Evolutionary conservation across 2,888 invertebrate species (phyloP).

Genomic region (Napeogenes inachia): DNA sequence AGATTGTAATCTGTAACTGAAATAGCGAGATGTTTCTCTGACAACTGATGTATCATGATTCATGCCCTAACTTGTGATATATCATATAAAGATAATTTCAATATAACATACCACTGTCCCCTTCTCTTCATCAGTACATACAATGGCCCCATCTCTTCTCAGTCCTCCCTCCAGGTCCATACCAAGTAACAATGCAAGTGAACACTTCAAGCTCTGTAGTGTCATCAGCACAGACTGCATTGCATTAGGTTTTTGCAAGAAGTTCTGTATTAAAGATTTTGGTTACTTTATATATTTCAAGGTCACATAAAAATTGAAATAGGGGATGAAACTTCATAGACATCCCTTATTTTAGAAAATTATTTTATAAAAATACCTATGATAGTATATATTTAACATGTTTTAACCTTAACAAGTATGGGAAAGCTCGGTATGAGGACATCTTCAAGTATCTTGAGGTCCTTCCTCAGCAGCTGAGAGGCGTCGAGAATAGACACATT

Average conservation of each 20-base stretch:
- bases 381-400: too few species aligned
- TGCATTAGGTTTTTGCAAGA: conserved; percentile 66
- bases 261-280: conserved; percentile 56
- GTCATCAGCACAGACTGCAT: conserved; percentile 70
- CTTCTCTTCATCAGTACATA: conserved; percentile 39
- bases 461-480: conserved; percentile 84
- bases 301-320: too few species aligned
- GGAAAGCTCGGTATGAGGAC: conserved; percentile 77
- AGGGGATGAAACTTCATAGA: too few species aligned
- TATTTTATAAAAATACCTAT: too few species aligned
- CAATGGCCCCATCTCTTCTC: conserved; percentile 79
- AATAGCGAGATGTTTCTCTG: too few species aligned
- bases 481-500: conserved; percentile 81
- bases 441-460: conserved; percentile 82
- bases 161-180: conserved; percentile 74
- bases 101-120: background rate
- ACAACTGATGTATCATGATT: too few species aligned
- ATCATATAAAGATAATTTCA: background rate
- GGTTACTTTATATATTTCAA: too few species aligned
- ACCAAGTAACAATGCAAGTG: conserved; percentile 78
- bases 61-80: too few species aligned
- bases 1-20: too few species aligned
- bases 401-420: conserved; percentile 77
- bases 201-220: conserved; percentile 55
- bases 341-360: too few species aligned